A percentile compares a stretch with the other conserved stretches of the same genome.
phyloP scores from a whole-genome alignment of 2,888 invertebrate genomes.

The Sarcophaga variegata region DNA sequence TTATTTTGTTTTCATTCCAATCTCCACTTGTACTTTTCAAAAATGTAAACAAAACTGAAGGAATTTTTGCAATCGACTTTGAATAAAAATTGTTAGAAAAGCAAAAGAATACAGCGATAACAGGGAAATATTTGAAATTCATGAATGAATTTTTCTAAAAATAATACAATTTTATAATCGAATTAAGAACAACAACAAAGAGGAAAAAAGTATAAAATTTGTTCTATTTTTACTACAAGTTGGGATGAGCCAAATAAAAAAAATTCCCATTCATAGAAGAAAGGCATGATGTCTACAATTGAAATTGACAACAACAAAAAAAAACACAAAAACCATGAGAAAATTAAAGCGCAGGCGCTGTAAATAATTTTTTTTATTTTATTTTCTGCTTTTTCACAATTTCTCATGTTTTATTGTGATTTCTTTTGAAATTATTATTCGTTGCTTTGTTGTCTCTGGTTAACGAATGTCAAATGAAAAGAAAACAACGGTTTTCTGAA shows the following conservation, averaged over 20 bases:
- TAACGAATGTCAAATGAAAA: neutral
- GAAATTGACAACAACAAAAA: slow-evolving; percentile 12
- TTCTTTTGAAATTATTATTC: slow-evolving; percentile 6
- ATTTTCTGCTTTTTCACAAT: slow-evolving; percentile 27
- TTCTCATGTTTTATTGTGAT: neutral
- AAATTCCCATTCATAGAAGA: slow-evolving; percentile 61
- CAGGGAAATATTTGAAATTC: neutral
- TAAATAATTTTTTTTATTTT: slow-evolving; percentile 41
- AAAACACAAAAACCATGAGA: neutral
- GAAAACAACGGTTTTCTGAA: neutral
- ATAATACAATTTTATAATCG: neutral
- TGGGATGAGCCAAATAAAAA: neutral
- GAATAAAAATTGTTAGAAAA: slow-evolving; percentile 9
- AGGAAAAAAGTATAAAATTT: neutral
- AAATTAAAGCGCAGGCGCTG: slow-evolving; percentile 40
- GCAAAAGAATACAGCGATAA: neutral
- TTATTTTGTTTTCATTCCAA: slow-evolving; percentile 63
- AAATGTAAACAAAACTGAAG: slow-evolving; percentile 73
- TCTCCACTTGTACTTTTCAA: slow-evolving; percentile 65
- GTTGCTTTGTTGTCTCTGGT: neutral
- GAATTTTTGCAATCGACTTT: neutral
- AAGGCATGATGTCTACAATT: slow-evolving; percentile 44
- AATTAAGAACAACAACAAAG: neutral
- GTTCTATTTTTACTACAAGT: slow-evolving; percentile 42
- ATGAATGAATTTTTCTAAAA: slow-evolving; percentile 46